These are phyloP conservation scores for Euclidia mi DNA, from an alignment of 2,888 invertebrate genomes.

Conservation along the genomic window DNA sequence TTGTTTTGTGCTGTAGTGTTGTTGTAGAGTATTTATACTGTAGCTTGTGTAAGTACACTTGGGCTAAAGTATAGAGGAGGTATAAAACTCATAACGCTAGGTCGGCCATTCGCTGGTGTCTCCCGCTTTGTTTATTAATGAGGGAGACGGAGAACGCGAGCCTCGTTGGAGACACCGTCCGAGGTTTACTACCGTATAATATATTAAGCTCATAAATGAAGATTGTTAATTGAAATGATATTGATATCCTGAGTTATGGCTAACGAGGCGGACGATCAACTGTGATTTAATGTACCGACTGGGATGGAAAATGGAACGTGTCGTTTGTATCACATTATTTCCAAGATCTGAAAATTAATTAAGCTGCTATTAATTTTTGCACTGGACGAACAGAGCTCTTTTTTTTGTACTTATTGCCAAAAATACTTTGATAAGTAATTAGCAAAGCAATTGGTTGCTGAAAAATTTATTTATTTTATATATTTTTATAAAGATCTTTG, in stretches of 20 bases:
- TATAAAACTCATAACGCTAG: slow-evolving; percentile 24
- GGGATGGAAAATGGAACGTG: slow-evolving; percentile 40
- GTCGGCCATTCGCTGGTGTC: slow-evolving; percentile 38
- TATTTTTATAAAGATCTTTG: too few relatives aligned
- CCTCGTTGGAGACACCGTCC: slow-evolving; percentile 63
- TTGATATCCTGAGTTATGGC: slow-evolving; percentile 48
- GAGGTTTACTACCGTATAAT: slow-evolving; percentile 78
- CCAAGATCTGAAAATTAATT: slow-evolving; percentile 48
- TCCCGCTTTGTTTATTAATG: slow-evolving; percentile 68
- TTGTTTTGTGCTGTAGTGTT: too few relatives aligned
- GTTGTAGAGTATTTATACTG: background rate
- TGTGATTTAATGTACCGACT: slow-evolving; percentile 50
- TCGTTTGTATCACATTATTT: slow-evolving; percentile 45
- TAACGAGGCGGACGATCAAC: slow-evolving; percentile 59
- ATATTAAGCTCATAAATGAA: slow-evolving; percentile 76
- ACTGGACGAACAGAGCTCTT: slow-evolving; percentile 14
- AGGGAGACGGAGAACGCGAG: slow-evolving; percentile 37
- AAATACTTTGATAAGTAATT: background rate
- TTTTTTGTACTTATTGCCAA: slow-evolving; percentile 8
- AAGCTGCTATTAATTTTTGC: slow-evolving; percentile 31
- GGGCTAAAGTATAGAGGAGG: background rate
- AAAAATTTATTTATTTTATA: too few relatives aligned
- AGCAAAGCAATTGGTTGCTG: too few relatives aligned
- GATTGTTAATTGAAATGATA: slow-evolving; percentile 68
- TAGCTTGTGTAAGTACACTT: background rate